Evolutionary conservation across 53 echinoderm and acorn worm genomes (phyloP).

Genomic region (Hippasteria phrygiana): DNA sequence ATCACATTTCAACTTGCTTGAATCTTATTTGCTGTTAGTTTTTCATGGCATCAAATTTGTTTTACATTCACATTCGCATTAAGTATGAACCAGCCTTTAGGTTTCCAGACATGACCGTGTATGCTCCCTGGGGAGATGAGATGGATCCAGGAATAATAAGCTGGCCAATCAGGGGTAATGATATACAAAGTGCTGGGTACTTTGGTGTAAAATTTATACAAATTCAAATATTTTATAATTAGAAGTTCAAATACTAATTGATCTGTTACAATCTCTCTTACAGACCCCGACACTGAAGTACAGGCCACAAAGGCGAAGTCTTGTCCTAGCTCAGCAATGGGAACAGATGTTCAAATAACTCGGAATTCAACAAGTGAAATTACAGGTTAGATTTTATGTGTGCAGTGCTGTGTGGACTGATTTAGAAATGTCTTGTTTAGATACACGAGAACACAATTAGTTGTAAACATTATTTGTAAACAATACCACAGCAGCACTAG

Average conservation of each 20-base stretch:
- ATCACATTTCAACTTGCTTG: no score
- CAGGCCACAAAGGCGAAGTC: constrained; percentile 43
- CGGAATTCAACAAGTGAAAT: not conserved
- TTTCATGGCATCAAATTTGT: no score
- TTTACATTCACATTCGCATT: no score
- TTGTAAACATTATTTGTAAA: no score
- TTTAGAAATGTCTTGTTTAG: not conserved
- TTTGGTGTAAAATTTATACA: not conserved
- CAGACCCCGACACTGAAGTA: constrained; percentile 18
- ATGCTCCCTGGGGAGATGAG: not conserved
- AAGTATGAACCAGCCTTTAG: not conserved
- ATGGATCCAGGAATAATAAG: not conserved
- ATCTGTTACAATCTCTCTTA: not conserved
- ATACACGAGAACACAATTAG: no score
- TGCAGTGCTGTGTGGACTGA: not conserved
- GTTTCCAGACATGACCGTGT: not conserved
- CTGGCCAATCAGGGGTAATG: not conserved
- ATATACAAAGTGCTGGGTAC: not conserved
- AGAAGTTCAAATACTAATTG: not conserved
- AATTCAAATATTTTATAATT: not conserved
- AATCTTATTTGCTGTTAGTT: no score
- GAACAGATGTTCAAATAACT: constrained; percentile 50
- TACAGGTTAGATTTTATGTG: not conserved
- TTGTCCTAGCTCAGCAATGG: constrained; percentile 45
- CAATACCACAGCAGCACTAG: not conserved